These are phyloP conservation scores for Meloidogyne exigua DNA, from an alignment of 1,140 invertebrate genomes.

Conservation along the genomic window DNA sequence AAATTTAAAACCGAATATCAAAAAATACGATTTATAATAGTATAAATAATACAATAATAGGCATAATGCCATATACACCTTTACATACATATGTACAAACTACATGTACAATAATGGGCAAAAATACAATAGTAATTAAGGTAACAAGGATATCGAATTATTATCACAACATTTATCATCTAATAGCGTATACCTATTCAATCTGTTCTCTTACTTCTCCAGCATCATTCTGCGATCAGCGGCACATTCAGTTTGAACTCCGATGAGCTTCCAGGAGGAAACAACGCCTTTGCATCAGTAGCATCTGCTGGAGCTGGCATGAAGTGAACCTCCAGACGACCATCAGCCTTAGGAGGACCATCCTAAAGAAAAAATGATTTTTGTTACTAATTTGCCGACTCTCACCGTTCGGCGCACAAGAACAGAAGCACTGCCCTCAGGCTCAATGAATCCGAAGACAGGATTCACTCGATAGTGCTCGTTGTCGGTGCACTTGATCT, in stretches of 20 bases:
- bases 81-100: background rate
- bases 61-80: background rate
- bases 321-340: constrained; percentile 1
- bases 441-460: background rate
- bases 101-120: background rate
- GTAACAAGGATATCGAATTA: background rate
- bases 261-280: background rate
- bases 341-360: background rate
- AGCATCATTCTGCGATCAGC: background rate
- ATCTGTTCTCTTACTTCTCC: background rate
- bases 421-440: background rate
- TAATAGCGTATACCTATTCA: background rate
- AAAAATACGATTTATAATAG: no score
- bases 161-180: background rate
- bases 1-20: no score
- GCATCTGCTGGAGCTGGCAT: background rate
- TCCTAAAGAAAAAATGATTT: background rate
- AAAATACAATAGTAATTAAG: background rate
- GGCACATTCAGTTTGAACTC: constrained; percentile 4
- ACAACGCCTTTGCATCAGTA: background rate
- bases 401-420: constrained; percentile 1
- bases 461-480: background rate
- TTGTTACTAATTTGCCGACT: background rate
- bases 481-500: background rate
- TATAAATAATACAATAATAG: no score